Evolutionary conservation across 2,888 invertebrate genomes (phyloP).

Genomic region (Panopea generosa): DNA sequence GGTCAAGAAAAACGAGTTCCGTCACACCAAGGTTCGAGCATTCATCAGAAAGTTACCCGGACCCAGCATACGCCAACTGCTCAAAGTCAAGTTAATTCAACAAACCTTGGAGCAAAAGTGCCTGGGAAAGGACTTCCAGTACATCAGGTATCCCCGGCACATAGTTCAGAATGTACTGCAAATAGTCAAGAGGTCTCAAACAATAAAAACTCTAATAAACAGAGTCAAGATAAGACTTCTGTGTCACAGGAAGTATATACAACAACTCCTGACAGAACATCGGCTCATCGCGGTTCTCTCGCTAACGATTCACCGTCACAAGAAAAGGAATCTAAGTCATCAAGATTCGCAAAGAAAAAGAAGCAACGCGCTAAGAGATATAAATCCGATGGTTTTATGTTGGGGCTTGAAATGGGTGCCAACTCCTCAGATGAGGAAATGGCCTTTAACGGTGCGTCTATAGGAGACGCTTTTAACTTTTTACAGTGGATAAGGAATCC

Average conservation of each 20-base stretch:
- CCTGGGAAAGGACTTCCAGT: no score
- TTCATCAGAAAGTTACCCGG: no score
- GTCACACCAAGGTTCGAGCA: no score
- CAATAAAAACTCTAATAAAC: no score
- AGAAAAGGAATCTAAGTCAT: conserved; percentile 22
- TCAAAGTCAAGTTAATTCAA: no score
- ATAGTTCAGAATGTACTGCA: no score
- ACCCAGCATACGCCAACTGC: no score
- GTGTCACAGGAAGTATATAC: not conserved
- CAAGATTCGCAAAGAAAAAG: conserved; percentile 72
- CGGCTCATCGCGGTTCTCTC: not conserved
- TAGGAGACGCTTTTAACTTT: conserved; percentile 74
- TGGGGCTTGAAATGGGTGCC: conserved; percentile 70
- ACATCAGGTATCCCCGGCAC: no score
- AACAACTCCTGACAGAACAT: not conserved
- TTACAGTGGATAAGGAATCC: conserved; percentile 78
- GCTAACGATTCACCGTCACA: conserved; percentile 1
- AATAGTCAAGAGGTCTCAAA: no score
- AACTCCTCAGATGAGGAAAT: conserved; percentile 70
- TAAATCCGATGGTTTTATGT: conserved; percentile 79
- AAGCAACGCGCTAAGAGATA: conserved; percentile 75
- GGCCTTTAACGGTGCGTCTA: conserved; percentile 29
- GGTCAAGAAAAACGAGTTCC: no score
- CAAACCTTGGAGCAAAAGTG: no score
- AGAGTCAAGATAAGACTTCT: not conserved